Percentiles rank a stretch among this genome's conserved stretches.
phyloP scores from a whole-genome alignment of 1,140 invertebrate genomes.

The Chironomus striatipennis region DNA sequence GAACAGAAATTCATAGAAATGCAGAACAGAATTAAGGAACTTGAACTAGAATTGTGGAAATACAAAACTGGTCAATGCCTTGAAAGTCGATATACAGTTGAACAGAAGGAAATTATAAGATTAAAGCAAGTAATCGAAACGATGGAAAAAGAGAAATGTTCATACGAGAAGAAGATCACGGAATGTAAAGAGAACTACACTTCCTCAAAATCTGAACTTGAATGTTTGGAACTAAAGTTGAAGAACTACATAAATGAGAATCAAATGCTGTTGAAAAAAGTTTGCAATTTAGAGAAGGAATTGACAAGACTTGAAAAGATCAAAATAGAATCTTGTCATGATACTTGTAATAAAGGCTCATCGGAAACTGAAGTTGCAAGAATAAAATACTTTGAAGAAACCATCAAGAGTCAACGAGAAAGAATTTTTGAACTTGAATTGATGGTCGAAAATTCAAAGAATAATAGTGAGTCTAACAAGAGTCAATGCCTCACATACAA shows the following conservation, averaged over 20 bases:
- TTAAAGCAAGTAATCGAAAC: neutral
- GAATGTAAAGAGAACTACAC: too few species aligned
- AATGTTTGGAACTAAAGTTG: neutral
- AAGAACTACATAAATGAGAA: neutral
- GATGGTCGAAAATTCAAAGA: neutral
- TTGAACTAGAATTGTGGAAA: too few species aligned
- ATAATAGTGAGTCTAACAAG: neutral
- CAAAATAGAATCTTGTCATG: neutral
- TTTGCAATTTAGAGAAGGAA: neutral
- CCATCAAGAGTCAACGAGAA: neutral
- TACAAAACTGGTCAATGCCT: too few species aligned
- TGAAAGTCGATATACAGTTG: neutral
- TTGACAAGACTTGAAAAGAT: neutral
- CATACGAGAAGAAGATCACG: neutral
- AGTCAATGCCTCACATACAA: neutral
- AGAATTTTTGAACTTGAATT: conserved; percentile 13
- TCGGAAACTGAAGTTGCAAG: neutral
- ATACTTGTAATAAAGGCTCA: neutral
- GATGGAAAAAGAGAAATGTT: too few species aligned
- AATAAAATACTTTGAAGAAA: neutral
- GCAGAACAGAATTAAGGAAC: too few species aligned
- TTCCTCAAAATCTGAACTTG: too few species aligned
- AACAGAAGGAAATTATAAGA: neutral
- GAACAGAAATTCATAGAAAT: too few species aligned
- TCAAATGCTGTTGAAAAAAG: conserved; percentile 5